Base-by-base conservation (phyloP, 1,140 invertebrate species). In the Meteorus sp. region DNA sequence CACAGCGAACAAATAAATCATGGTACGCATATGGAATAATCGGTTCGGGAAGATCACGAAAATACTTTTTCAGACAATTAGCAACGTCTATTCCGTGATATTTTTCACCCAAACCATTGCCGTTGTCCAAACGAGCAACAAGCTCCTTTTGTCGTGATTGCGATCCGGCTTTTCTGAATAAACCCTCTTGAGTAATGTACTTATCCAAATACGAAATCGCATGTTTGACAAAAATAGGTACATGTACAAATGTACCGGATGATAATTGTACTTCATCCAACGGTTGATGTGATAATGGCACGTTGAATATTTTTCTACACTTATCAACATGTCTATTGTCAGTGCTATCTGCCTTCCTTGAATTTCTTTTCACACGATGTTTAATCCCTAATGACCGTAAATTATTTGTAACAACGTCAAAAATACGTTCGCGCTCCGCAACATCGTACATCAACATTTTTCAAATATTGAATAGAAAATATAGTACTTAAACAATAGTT, bases 121-220 rank as follows among this genome's bases (percentile, higher is more conserved):
- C 89, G 51, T 78, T 83, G 68, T 91, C 87, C n/a, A 91, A 66
- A 31, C 81, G 76, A 57, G 79, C 87, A 74, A 88, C 88, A 11
- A 94, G 84, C 74, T 94, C 90, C 69, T 86, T 88, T 74, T 93
- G 91, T 63, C 91, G 83, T 43, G 83, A 81, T 59, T 90, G 85
- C 9, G 91, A 92, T 2, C 92, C 92, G 60, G 90, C 89, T 79
- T 93, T 94, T 23, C 93, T 82, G 69, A 94, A 94, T 35, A 95
- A 75, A 2, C 93, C 93, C 73, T 93, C 91, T 20, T 86, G 84
- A 29, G 85, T 83, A 23, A 88, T 81, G 74, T 89, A 83, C 22
- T 84, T 76, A 43, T 86, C 75, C 52, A 94, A 83, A 68, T 86
- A 84, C 17, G 83, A 78, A 63, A 88, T 86, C 61, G 89, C 85